Conservation (phyloP, 2,888 invertebrate species). For the Phortica okadai region DNA sequence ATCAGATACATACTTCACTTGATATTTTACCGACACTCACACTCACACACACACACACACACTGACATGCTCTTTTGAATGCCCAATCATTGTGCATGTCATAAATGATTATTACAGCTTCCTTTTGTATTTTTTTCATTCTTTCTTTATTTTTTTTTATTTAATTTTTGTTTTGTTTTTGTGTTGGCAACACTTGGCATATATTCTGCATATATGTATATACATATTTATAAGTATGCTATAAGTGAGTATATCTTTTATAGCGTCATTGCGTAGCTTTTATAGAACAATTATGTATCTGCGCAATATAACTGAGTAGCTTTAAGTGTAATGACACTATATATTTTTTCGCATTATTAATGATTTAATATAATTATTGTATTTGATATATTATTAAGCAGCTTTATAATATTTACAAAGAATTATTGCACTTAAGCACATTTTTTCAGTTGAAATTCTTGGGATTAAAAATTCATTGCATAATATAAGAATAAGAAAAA, state of each 20-base stretch:
- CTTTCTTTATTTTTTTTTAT: neutral
- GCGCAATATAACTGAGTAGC: no score
- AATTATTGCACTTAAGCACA: no score
- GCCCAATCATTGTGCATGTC: constrained; percentile 31
- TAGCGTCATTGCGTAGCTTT: no score
- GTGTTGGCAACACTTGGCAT: neutral
- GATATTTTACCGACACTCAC: neutral
- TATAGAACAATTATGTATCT: no score
- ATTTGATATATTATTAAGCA: no score
- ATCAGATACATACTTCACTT: neutral
- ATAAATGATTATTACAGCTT: constrained; percentile 29
- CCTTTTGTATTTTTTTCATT: neutral
- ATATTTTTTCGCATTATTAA: no score
- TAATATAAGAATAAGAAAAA: no score
- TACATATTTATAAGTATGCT: neutral
- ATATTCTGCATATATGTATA: neutral
- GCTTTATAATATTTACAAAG: no score
- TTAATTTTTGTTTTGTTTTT: neutral
- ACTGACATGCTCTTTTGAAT: constrained; percentile 14
- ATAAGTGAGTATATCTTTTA: neutral
- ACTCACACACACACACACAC: constrained; percentile 1
- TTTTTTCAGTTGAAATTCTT: no score
- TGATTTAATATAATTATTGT: no score
- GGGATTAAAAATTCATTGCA: no score
- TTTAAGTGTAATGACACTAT: no score